Evolutionary conservation across 1,140 invertebrate species (phyloP), one percentile per base, ranked within the genome.

Genomic region (Brachionus sp.): DNA sequence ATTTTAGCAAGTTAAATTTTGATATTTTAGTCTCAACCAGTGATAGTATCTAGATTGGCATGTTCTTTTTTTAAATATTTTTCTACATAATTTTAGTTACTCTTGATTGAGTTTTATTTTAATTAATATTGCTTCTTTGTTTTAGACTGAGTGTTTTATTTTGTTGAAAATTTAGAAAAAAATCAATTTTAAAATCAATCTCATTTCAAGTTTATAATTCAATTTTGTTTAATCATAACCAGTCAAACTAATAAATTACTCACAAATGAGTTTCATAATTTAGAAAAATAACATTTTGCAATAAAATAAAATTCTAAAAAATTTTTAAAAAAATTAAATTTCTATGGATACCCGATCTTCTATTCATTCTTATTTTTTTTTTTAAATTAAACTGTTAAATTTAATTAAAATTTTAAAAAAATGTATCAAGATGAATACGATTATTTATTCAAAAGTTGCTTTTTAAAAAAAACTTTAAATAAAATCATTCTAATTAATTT

Each of bases 401-500:
- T 57, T 23, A 57, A 57, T 23, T 57, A 9, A 57, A 57, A 16
- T 57, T 19, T 57, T 57, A 23, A 23, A 57, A n/a, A 57, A 50
- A 50, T 57, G 50, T 9, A 57, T 9, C 50, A 13, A 16, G 66
- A 70, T 70, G 66, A 19, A 39, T 70, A 70, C 37, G 66, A 70
- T 39, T 70, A 70, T 39, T 44, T 70, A 23, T 70, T 70, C 16
- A 70, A 70, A 70, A 70, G 66, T 70, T 39, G 37, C 29, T 39
- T 70, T 70, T 70, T 70, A 12, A 70, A 70, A 9, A 3, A 0
- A 39, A 39, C 16, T n/a, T 19, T 9, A 70, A 7, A 39, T 19
- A 7, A 44, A 16, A n/a, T 70, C 9, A 9, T 7, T 19, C 13
- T 70, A 39, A 16, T 37, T 70, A 19, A 39, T 16, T 90, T 91